Evolutionary conservation across 2,113 vertebrate species (phyloP), one percentile per base, ranked within the genome.

Genomic region (Xiphophorus couchianus): DNA sequence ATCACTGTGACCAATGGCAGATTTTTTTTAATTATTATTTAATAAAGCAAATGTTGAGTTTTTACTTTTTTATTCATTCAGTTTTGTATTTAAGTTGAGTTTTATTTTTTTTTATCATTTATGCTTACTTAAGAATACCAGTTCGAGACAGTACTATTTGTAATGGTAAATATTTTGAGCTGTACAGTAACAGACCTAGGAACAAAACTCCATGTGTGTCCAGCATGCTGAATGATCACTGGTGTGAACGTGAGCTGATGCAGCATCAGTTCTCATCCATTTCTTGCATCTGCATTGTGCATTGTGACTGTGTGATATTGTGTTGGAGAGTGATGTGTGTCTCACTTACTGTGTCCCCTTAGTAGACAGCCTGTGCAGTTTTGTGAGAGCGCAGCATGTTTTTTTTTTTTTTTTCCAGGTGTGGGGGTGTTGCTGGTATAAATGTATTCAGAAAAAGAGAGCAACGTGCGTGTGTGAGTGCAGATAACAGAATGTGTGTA

Each of bases 1-100:
- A 94, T 92, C 94, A 95, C 94, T 95, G 94, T 95, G 94, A 95
- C 91, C 91, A 91, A 93, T 84, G 89, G 84, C 89, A 90, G 88
- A 37, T 37, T 12, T 37, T 37, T 37, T 11, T 37, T 37, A 2
- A 8, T 81, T 83, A 86, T 82, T 85, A 51, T 85, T 92, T 89
- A 58, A 88, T 39, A 69, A 66, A 89, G 80, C 77, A 85, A 87
- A 89, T 84, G 61, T 86, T 80, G 30, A 62, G 73, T 92, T 88
- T 92, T 86, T 91, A 86, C 88, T 88, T 65, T 93, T 88, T 74
- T 78, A 90, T 75, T 87, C 77, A 62, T 66, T 79, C 15, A 72
- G 89, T 89, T 85, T 86, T 89, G 74, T 82, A 86, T 90, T 91
- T 92, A 76, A 79, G 80, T 93, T 86, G 66, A 72, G 73, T 44